Evolutionary conservation across 1,140 invertebrate genomes (phyloP).

Genomic region (Coenobita brevimanus): DNA sequence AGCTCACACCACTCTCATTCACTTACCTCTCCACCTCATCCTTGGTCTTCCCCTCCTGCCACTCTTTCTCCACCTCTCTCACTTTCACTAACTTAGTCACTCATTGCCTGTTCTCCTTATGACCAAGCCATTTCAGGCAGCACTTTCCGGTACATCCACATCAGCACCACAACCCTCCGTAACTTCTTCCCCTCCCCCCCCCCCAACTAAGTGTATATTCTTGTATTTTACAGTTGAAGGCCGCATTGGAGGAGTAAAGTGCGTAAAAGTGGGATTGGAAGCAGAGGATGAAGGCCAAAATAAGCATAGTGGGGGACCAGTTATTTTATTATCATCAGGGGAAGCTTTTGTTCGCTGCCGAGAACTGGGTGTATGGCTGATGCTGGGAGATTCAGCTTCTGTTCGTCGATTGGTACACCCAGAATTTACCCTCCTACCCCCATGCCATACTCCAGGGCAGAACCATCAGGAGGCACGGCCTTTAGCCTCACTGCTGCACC

Average conservation of each 20-base stretch:
- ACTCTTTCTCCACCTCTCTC: too few relatives aligned
- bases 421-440: slow-evolving; percentile 59
- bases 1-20: too few relatives aligned
- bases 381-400: slow-evolving; percentile 59
- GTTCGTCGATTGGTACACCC: slow-evolving; percentile 56
- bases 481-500: slow-evolving; percentile 55
- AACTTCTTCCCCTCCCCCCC: too few relatives aligned
- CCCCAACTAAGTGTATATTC: too few relatives aligned
- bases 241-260: slow-evolving; percentile 48
- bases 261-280: slow-evolving; percentile 31
- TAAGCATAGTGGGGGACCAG: slow-evolving; percentile 6
- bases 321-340: slow-evolving; percentile 59
- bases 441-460: not conserved
- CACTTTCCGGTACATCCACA: too few relatives aligned
- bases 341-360: slow-evolving; percentile 71
- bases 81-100: too few relatives aligned
- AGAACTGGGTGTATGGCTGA: slow-evolving; percentile 58
- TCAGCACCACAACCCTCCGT: too few relatives aligned
- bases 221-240: slow-evolving; percentile 45
- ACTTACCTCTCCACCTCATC: too few relatives aligned
- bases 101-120: too few relatives aligned
- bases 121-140: too few relatives aligned
- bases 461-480: slow-evolving; percentile 27
- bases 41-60: too few relatives aligned
- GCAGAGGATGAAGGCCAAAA: too few relatives aligned